These are phyloP conservation scores for Myocastor coypus DNA, from an alignment of 2,113 vertebrate species.

Conservation along the genomic window DNA sequence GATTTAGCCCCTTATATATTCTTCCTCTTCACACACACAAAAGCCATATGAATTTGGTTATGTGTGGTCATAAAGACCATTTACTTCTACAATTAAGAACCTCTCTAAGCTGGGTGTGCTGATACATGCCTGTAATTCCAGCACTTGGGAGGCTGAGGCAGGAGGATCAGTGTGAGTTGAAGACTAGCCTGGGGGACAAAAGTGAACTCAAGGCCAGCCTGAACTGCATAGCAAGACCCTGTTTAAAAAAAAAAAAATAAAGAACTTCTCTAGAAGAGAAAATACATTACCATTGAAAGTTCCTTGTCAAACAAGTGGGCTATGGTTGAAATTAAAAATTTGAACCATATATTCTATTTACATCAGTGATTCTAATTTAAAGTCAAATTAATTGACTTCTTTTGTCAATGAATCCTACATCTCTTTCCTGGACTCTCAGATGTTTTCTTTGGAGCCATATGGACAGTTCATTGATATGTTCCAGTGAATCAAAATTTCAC, in stretches of 20 bases:
- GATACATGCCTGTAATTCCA: too few species aligned
- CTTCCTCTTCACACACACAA: neutral
- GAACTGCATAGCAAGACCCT: too few species aligned
- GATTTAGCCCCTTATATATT: neutral
- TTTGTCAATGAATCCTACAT: neutral
- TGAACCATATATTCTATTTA: neutral
- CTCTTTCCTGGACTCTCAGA: neutral
- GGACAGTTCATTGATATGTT: neutral
- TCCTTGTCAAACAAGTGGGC: constrained; percentile 2
- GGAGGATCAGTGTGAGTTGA: too few species aligned
- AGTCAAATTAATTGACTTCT: constrained; percentile 28
- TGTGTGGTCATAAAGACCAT: neutral
- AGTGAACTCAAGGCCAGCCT: too few species aligned
- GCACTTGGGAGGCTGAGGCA: too few species aligned
- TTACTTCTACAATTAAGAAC: constrained; percentile 5
- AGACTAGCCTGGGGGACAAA: too few species aligned
- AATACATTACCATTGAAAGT: constrained; percentile 1
- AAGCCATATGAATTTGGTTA: neutral
- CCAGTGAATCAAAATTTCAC: constrained; percentile 6
- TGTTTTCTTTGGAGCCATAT: constrained; percentile 15
- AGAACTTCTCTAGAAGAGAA: neutral
- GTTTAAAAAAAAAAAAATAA: too few species aligned
- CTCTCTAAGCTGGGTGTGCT: too few species aligned
- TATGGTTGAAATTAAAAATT: constrained; percentile 47
- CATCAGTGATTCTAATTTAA: neutral